These are phyloP conservation scores for Luidia sarsii DNA, from an alignment of 53 echinoderm and acorn worm species.

Conservation along the genomic window DNA sequence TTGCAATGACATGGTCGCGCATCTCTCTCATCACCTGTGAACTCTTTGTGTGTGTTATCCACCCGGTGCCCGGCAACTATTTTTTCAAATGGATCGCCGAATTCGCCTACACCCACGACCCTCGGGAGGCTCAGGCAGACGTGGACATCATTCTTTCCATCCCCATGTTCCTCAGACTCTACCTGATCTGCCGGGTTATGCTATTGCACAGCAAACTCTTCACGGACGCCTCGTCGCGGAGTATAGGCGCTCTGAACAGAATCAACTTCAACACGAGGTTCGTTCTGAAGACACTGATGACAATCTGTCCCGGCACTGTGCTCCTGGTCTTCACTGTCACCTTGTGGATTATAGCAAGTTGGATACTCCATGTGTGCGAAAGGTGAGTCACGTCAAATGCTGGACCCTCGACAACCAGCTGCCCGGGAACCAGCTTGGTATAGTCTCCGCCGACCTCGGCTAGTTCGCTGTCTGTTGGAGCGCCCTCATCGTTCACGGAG, in stretches of 20 bases:
- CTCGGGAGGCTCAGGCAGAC: constrained; percentile 75
- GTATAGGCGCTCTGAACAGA: constrained; percentile 98
- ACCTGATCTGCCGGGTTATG: constrained; percentile 98
- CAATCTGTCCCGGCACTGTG: constrained; percentile 99
- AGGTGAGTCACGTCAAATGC: constrained; percentile 60
- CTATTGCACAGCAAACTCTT: constrained; percentile 99
- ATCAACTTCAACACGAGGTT: constrained; percentile 99
- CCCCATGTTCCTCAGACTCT: constrained; percentile 99
- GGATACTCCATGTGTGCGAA: constrained; percentile 99
- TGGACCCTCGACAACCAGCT: no score
- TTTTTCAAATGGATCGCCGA: constrained; percentile 84
- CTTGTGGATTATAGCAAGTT: constrained; percentile 99
- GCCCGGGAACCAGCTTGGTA: no score
- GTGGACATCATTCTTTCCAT: constrained; percentile 95
- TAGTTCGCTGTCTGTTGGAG: no score
- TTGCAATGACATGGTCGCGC: constrained; percentile 97
- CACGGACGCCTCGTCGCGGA: constrained; percentile 98
- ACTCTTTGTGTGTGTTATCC: constrained; percentile 89
- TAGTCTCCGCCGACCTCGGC: no score
- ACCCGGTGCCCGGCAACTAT: constrained; percentile 94
- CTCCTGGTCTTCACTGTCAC: constrained; percentile 97
- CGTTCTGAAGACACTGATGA: constrained; percentile 98
- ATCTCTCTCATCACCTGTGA: constrained; percentile 77
- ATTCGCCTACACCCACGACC: constrained; percentile 90
- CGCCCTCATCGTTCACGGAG: no score